Evolutionary conservation across 2,888 invertebrate species (phyloP).

Genomic region (Luperina nickerlii): DNA sequence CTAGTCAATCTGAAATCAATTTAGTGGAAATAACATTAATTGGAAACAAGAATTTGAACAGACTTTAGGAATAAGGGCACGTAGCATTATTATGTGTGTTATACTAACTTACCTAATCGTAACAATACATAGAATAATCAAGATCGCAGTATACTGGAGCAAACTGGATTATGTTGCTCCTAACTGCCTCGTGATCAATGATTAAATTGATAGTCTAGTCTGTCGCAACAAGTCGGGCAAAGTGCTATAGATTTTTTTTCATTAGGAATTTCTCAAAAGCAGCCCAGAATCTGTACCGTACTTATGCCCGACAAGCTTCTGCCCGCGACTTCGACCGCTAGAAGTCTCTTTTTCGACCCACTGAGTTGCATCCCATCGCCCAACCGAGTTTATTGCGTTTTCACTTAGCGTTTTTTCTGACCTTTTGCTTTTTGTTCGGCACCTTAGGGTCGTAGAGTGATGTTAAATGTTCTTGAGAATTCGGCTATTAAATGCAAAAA

Average conservation of each 20-base stretch:
- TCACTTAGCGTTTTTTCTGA: too few species aligned
- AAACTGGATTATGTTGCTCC: background rate
- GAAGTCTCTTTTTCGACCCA: too few species aligned
- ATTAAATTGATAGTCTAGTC: background rate
- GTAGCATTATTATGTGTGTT: background rate
- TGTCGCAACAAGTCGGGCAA: background rate
- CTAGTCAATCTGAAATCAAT: background rate
- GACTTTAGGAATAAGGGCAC: background rate
- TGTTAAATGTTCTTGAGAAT: too few species aligned
- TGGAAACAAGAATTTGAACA: background rate
- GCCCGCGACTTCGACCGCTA: too few species aligned
- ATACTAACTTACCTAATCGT: slow-evolving; percentile 15
- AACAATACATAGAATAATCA: slow-evolving; percentile 14
- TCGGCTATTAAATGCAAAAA: too few species aligned
- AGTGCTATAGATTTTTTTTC: background rate
- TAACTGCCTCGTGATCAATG: background rate
- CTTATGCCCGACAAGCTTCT: too few species aligned
- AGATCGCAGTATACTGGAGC: background rate
- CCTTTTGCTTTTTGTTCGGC: too few species aligned
- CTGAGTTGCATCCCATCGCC: too few species aligned
- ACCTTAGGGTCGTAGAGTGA: too few species aligned
- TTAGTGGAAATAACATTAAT: background rate
- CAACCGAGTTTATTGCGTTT: too few species aligned
- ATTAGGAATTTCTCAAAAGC: background rate
- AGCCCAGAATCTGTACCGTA: background rate